Evolutionary conservation across 1,140 invertebrate species (phyloP), one percentile per base, ranked within the genome.

Genomic region (Penaeus indicus): DNA sequence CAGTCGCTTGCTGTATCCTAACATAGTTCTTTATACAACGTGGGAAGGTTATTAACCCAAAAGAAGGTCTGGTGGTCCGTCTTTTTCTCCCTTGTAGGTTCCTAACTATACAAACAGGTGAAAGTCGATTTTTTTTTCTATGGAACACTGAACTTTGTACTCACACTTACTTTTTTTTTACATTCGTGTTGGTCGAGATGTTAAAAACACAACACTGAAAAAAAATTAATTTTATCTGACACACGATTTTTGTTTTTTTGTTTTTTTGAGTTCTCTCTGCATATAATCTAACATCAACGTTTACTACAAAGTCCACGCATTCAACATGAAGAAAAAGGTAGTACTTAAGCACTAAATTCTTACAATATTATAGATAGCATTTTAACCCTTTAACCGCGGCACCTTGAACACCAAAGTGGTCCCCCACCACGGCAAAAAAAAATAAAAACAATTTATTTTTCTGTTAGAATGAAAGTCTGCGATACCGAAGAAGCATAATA

Each of bases 311-410:
- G 87, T 88, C 63, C 87, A 84, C 81, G 62, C 69, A 84, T 32
- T 88, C 69, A 84, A 25, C 38, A 86, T 72, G 54, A 78, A 88
- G 81, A 84, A 78, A 84, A 60, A 83, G 82, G 32, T 64, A 54
- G 54, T 88, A 78, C 87, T 88, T 84, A 88, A 78, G 61, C 72
- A 79, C 72, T 88, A 83, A 87, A 82, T 63, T 84, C 72, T 84
- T 88, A 88, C n/a, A 64, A 67, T 84, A 79, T 84, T 84, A 64
- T 88, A 88, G 72, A 84, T 84, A 81, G 38, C 84, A 54, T 54
- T 54, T 54, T 54, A 54, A 54, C 54, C 54, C 54, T 54, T 54
- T 54, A 54, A 54, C 54, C 54, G 54, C 54, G 54, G 54, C 54
- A 54, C 54, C 54, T 54, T 7, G 54, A 54, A 54, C 54, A 54